Conservation (phyloP, 2,888 invertebrate genomes). For the Philereme transversata region DNA sequence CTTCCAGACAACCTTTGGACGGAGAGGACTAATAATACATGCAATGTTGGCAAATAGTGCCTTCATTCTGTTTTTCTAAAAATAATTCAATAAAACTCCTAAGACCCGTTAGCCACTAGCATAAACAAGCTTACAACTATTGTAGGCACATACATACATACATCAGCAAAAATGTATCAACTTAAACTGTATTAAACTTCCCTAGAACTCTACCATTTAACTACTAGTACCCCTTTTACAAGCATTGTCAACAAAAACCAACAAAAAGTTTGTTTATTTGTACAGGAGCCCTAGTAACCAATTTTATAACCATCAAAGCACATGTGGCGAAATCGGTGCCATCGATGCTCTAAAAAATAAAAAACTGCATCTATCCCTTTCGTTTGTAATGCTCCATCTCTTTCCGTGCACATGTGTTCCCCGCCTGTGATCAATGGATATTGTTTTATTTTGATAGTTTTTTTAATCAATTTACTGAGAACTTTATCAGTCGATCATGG, state of each 20-base stretch:
- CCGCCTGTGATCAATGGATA: slow-evolving; percentile 71
- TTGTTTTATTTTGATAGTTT: slow-evolving; percentile 61
- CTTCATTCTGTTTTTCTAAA: no score
- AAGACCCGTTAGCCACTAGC: no score
- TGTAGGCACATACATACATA: no score
- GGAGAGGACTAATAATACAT: no score
- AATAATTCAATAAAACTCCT: no score
- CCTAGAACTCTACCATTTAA: neutral
- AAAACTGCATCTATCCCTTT: slow-evolving; percentile 48
- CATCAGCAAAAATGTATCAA: no score
- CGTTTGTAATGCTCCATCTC: slow-evolving; percentile 50
- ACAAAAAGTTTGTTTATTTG: slow-evolving; percentile 30
- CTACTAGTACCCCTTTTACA: neutral
- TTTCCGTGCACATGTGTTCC: slow-evolving; percentile 65
- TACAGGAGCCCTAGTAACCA: slow-evolving; percentile 41
- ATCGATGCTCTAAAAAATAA: slow-evolving; percentile 52
- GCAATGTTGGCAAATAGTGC: no score
- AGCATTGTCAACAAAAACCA: slow-evolving; percentile 8
- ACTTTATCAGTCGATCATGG: slow-evolving; percentile 33
- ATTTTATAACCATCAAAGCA: slow-evolving; percentile 57
- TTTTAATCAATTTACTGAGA: slow-evolving; percentile 44
- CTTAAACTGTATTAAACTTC: neutral
- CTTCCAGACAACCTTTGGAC: no score
- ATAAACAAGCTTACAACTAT: no score
- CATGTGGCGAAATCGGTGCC: slow-evolving; percentile 75